Evolutionary conservation across 1,140 invertebrate genomes (phyloP).

Genomic region (Galendromus occidentalis): DNA sequence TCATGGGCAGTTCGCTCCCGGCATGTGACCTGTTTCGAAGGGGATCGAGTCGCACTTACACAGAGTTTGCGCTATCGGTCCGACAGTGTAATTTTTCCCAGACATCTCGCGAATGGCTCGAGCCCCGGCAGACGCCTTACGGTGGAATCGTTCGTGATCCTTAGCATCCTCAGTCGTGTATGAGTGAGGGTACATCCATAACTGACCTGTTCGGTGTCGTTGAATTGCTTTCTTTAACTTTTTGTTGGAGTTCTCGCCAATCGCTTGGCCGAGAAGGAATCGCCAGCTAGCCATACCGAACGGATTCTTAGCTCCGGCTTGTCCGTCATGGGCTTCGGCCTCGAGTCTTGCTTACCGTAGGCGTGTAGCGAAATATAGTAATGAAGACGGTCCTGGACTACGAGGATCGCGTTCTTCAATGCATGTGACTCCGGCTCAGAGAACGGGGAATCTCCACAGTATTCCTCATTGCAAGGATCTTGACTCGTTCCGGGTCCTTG

Average conservation of each 20-base stretch:
- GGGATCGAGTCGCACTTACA: constrained; percentile 4
- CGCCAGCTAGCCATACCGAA: not conserved
- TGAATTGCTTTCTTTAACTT: not conserved
- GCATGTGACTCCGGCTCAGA: constrained; percentile 15
- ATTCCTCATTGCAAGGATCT: constrained; percentile 15
- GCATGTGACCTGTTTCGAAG: not conserved
- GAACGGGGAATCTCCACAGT: constrained; percentile 16
- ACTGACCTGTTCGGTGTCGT: not conserved
- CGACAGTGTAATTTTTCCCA: constrained; percentile 12
- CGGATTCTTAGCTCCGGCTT: not conserved
- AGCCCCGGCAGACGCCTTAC: too few species aligned
- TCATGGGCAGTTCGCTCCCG: too few species aligned
- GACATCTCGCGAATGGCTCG: not conserved
- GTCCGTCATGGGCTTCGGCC: too few species aligned
- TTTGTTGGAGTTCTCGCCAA: too few species aligned
- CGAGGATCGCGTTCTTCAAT: constrained; percentile 10
- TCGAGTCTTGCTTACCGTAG: too few species aligned
- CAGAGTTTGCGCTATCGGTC: constrained; percentile 16
- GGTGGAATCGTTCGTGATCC: too few species aligned
- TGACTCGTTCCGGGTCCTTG: constrained; percentile 14
- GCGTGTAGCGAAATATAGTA: not conserved
- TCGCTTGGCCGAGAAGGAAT: too few species aligned
- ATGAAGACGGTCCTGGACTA: not conserved
- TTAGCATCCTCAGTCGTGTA: not conserved
- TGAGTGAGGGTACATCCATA: not conserved